Evolutionary conservation across 2,888 invertebrate species (phyloP).

Genomic region (Xestobium rufovillosum): DNA sequence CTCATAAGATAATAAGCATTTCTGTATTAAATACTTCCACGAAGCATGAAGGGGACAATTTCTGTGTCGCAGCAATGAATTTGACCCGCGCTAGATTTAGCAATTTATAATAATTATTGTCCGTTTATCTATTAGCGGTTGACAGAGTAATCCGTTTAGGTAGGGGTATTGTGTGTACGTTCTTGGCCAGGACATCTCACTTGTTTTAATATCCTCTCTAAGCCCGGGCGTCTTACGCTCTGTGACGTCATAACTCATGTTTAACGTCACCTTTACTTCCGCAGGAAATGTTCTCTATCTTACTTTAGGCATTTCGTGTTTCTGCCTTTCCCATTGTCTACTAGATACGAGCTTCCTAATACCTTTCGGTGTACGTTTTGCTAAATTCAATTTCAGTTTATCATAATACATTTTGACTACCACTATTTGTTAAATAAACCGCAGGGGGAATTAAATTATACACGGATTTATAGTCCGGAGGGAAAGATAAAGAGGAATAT

Average conservation of each 20-base stretch:
- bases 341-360: neutral
- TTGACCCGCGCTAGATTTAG: too few relatives aligned
- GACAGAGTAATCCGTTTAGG: constrained; percentile 30
- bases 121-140: constrained; percentile 33
- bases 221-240: constrained; percentile 34
- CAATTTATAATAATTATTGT: constrained; percentile 33
- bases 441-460: too few relatives aligned
- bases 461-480: too few relatives aligned
- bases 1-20: too few relatives aligned
- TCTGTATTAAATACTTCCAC: too few relatives aligned
- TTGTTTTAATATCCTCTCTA: constrained; percentile 36
- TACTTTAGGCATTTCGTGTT: constrained; percentile 1
- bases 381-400: constrained; percentile 1
- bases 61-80: too few relatives aligned
- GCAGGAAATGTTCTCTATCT: constrained; percentile 33
- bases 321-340: constrained; percentile 1
- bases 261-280: constrained; percentile 36
- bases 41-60: too few relatives aligned
- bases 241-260: constrained; percentile 38
- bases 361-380: too few relatives aligned
- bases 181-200: constrained; percentile 32
- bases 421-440: too few relatives aligned
- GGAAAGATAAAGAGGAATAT: too few relatives aligned
- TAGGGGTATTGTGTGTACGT: constrained; percentile 30
- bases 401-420: too few relatives aligned